Percentiles rank a stretch among this genome's conserved stretches.
phyloP scores from a whole-genome alignment of 2,113 vertebrate species.

The Gambusia holbrooki region DNA sequence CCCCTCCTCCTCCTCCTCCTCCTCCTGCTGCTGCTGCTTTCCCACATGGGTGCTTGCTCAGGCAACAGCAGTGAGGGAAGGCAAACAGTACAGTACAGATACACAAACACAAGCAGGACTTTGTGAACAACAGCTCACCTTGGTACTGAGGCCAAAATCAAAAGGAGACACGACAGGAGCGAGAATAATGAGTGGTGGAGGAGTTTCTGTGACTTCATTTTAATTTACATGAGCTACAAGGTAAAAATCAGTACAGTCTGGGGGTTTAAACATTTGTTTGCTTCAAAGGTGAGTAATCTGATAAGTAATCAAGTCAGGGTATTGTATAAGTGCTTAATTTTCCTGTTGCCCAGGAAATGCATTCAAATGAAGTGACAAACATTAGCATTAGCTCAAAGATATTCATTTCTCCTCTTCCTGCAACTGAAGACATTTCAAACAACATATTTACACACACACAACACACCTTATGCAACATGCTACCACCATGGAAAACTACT shows the following conservation, averaged over 20 bases:
- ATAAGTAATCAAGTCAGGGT: neutral
- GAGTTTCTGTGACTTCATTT: slow-evolving; percentile 10
- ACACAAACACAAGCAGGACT: slow-evolving; percentile 38
- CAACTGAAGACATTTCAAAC: neutral
- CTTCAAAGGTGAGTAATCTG: neutral
- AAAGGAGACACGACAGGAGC: neutral
- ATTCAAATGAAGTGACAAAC: slow-evolving; percentile 3
- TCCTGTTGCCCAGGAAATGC: slow-evolving; percentile 18
- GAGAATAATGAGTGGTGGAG: slow-evolving; percentile 9
- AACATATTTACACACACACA: neutral
- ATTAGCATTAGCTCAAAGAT: neutral
- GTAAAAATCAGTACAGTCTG: neutral
- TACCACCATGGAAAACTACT: slow-evolving; percentile 2
- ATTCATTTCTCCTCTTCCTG: neutral
- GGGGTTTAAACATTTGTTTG: too few relatives aligned
- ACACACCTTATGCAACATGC: neutral
- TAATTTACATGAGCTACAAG: neutral
- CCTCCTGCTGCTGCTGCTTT: slow-evolving; percentile 1
- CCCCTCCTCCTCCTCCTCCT: slow-evolving; percentile 49
- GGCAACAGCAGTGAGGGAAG: slow-evolving; percentile 59
- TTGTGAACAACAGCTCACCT: slow-evolving; percentile 65
- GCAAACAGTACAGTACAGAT: slow-evolving; percentile 51
- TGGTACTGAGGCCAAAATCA: slow-evolving; percentile 50
- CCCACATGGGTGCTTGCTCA: slow-evolving; percentile 51
- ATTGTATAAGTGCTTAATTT: slow-evolving; percentile 27